Conservation (phyloP, 2,113 vertebrate species). For the Centropristis striata region DNA sequence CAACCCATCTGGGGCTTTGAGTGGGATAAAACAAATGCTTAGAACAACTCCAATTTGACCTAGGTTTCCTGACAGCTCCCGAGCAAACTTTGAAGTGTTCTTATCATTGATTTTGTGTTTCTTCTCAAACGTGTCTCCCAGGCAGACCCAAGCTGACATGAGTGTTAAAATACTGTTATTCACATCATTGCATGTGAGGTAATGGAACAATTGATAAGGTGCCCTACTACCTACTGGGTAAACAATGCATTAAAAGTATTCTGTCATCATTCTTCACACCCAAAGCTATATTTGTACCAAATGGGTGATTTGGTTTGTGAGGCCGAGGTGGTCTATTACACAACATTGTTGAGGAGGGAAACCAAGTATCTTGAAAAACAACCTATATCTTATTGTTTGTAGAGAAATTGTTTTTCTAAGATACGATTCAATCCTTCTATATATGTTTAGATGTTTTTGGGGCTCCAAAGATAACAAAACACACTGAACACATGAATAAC, state of each 20-base stretch:
- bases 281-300: slow-evolving; percentile 60
- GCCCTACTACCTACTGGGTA: slow-evolving; percentile 39
- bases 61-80: slow-evolving; percentile 46
- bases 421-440: not conserved
- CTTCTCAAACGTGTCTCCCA: slow-evolving; percentile 47
- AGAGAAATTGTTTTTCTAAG: slow-evolving; percentile 15
- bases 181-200: slow-evolving; percentile 73
- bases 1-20: slow-evolving; percentile 23
- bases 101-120: slow-evolving; percentile 67
- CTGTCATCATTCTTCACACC: slow-evolving; percentile 53
- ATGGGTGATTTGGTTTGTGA: slow-evolving; percentile 42
- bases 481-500: slow-evolving; percentile 1
- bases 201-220: slow-evolving; percentile 73
- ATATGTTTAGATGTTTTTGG: not conserved
- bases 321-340: slow-evolving; percentile 10
- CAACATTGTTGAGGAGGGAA: slow-evolving; percentile 8
- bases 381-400: slow-evolving; percentile 26
- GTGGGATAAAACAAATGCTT: slow-evolving; percentile 48
- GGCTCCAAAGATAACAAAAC: not conserved
- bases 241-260: slow-evolving; percentile 60
- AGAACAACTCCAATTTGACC: slow-evolving; percentile 45
- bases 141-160: slow-evolving; percentile 50
- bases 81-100: slow-evolving; percentile 70
- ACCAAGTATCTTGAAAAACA: slow-evolving; percentile 36
- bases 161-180: slow-evolving; percentile 76